A percentile compares a stretch with the other conserved stretches of the same genome.
Conservation (phyloP, 30 jellyfish, hydroid and myxozoan genomes). For the Turritopsis rubra region DNA sequence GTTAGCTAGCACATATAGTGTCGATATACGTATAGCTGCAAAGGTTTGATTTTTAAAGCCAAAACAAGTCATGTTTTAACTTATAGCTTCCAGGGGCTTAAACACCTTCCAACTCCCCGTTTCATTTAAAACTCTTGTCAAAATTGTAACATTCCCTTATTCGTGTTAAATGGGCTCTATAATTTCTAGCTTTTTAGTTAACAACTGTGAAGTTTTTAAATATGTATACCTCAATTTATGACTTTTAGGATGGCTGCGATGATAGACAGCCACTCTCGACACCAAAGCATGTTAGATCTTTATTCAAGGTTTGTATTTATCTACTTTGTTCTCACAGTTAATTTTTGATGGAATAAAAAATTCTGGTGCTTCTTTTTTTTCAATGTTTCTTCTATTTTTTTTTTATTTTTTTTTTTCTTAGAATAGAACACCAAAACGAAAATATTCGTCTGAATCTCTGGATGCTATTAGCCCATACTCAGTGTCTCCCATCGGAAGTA, state of each 20-base stretch:
- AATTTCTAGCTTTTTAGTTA: too few relatives aligned
- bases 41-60: too few relatives aligned
- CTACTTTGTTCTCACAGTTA: not conserved
- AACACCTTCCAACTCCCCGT: too few relatives aligned
- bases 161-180: too few relatives aligned
- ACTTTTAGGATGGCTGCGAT: conserved; percentile 48
- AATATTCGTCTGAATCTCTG: conserved; percentile 44
- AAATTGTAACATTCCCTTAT: too few relatives aligned
- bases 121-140: too few relatives aligned
- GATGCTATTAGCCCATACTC: conserved; percentile 75
- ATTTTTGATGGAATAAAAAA: too few relatives aligned
- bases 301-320: conserved; percentile 50
- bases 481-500: conserved; percentile 67
- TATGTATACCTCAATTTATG: not conserved
- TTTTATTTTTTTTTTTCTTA: not conserved
- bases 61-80: too few relatives aligned
- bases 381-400: not conserved
- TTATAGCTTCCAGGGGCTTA: too few relatives aligned
- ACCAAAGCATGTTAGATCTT: conserved; percentile 50
- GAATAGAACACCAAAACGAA: conserved; percentile 48
- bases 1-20: too few relatives aligned
- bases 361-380: not conserved
- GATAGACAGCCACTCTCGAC: conserved; percentile 66
- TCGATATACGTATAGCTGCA: too few relatives aligned
- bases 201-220: too few relatives aligned